Evolutionary conservation across 1,140 invertebrate species (phyloP).

Genomic region (Drosophila watanabei): DNA sequence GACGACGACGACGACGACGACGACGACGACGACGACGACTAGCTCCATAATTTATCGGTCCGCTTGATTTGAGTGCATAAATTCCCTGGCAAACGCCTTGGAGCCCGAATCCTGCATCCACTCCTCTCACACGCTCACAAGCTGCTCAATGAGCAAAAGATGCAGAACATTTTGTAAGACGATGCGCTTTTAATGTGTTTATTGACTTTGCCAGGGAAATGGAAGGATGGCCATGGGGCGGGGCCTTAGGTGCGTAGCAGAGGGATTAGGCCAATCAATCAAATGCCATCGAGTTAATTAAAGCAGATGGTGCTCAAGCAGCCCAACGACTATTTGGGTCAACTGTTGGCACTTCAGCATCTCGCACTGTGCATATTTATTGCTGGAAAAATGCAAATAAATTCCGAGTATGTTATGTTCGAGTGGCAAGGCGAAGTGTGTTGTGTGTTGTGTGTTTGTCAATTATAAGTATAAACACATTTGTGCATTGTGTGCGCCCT

Average conservation of each 20-base stretch:
- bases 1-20: constrained; percentile 13
- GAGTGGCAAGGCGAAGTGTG: constrained; percentile 11
- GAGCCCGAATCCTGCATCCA: constrained; percentile 13
- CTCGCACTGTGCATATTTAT: constrained; percentile 29
- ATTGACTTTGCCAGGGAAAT: constrained; percentile 56
- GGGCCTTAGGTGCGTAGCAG: background rate
- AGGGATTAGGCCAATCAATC: constrained; percentile 44
- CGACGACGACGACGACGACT: constrained; percentile 23
- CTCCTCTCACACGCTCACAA: constrained; percentile 1
- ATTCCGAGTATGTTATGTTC: constrained; percentile 12
- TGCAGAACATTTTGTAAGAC: constrained; percentile 41
- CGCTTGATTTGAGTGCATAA: constrained; percentile 58
- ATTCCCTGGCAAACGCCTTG: constrained; percentile 15
- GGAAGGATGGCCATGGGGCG: background rate
- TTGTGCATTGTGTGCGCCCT: background rate
- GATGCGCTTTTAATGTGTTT: constrained; percentile 76
- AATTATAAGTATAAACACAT: constrained; percentile 22
- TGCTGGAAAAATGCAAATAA: constrained; percentile 40
- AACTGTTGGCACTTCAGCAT: constrained; percentile 2
- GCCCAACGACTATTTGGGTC: constrained; percentile 21
- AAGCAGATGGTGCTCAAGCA: constrained; percentile 25
- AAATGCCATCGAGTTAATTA: constrained; percentile 42
- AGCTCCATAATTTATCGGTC: constrained; percentile 67
- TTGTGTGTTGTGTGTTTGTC: constrained; percentile 19
- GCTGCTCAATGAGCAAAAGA: constrained; percentile 73